A percentile compares a stretch with the other conserved stretches of the same genome.
Evolutionary conservation across 2,797 vertebrate genomes (phyloP).

Genomic region (Dryobates pubescens): DNA sequence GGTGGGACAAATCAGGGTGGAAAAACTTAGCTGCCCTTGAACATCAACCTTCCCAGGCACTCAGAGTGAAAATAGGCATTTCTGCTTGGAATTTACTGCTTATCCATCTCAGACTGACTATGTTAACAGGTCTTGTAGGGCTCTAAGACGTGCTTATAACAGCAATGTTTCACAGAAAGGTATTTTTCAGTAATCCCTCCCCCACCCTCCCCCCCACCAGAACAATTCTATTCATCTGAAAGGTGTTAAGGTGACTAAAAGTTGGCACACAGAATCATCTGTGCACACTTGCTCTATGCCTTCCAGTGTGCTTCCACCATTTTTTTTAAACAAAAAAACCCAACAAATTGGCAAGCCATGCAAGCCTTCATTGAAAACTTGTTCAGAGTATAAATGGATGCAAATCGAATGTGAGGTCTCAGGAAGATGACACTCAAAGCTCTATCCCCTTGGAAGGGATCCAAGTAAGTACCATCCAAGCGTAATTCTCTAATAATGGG

Average conservation of each 20-base stretch:
- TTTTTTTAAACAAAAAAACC: neutral
- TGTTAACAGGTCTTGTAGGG: neutral
- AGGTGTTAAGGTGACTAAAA: neutral
- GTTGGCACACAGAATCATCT: neutral
- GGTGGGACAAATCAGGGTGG: neutral
- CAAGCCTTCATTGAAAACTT: neutral
- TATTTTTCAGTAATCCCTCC: neutral
- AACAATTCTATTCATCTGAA: neutral
- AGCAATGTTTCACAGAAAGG: neutral
- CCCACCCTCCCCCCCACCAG: no score
- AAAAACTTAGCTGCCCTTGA: conserved; percentile 13
- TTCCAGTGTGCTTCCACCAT: neutral
- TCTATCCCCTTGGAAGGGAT: neutral
- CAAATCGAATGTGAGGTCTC: neutral
- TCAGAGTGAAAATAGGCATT: neutral
- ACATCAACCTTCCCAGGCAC: neutral
- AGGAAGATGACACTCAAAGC: neutral
- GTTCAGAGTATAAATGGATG: neutral
- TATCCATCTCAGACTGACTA: neutral
- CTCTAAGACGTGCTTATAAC: neutral
- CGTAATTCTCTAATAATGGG: neutral
- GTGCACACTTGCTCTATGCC: neutral
- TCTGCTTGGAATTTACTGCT: neutral
- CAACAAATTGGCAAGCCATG: neutral
- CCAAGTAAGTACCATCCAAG: neutral